A percentile compares a stretch with the other conserved stretches of the same genome.
phyloP scores from a whole-genome alignment of 1,140 invertebrate genomes.

The Drosophila mauritiana region DNA sequence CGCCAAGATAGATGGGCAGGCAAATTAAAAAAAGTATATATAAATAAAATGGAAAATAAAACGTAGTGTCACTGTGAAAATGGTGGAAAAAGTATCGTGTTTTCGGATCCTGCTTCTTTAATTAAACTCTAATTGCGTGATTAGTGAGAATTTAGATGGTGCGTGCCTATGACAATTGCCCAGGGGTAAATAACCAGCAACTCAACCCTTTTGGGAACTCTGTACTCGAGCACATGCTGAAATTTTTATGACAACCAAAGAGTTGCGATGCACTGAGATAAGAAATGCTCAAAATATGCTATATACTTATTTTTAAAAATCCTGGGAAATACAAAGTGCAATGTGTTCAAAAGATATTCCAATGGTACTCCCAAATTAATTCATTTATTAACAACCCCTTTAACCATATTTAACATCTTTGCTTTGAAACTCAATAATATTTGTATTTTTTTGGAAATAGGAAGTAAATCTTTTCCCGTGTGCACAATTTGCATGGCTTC shows the following conservation, averaged over 20 bases:
- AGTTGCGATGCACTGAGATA: constrained; percentile 23
- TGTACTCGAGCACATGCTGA: constrained; percentile 30
- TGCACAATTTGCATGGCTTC: constrained; percentile 30
- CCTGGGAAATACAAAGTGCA: no score
- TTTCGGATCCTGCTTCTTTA: constrained; percentile 17
- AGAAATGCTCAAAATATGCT: neutral
- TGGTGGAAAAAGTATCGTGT: neutral
- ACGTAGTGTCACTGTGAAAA: constrained; percentile 5
- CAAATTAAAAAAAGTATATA: constrained; percentile 23
- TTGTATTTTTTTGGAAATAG: no score
- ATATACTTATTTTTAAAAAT: no score
- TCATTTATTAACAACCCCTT: no score
- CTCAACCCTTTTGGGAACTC: constrained; percentile 9
- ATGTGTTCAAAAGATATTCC: no score
- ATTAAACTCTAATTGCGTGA: constrained; percentile 50
- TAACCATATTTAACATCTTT: neutral
- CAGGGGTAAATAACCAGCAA: neutral
- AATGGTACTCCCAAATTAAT: no score
- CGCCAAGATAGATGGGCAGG: constrained; percentile 2
- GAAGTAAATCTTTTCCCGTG: neutral
- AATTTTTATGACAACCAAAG: constrained; percentile 44
- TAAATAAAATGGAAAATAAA: constrained; percentile 1
- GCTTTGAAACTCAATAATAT: neutral
- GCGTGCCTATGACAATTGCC: constrained; percentile 42
- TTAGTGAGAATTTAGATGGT: constrained; percentile 49